Evolutionary conservation across 2,113 vertebrate genomes (phyloP), one percentile per base, ranked within the genome.

Genomic region (Pitta sordida): DNA sequence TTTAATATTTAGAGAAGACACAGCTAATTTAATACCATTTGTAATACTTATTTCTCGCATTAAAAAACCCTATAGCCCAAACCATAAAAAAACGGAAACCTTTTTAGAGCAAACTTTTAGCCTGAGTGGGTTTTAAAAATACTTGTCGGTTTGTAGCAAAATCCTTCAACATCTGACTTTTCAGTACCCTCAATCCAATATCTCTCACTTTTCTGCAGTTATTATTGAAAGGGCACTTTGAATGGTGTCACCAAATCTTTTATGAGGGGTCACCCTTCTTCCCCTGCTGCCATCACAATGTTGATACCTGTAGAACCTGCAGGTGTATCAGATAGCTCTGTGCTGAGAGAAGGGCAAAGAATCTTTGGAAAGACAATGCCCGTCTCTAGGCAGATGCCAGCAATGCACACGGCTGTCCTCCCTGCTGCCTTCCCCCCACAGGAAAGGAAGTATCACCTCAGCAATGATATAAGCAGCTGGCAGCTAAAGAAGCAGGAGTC

Each of bases 1-100:
- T 92, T 90, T 81, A 67, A 44, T 95, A 78, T 78, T 95, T 91
- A 84, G 62, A 69, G 80, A 94, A 95, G 81, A 93, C 70, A 83
- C 0, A 9, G 67, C 27, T 96, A 91, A 95, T 96, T 96, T 91
- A 95, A 89, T 85, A 89, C 48, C 48, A 53, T 62, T 91, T 96
- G 84, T 67, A 96, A 93, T 90, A 81, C 43, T 75, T 41, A 19
- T 3, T 78, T 32, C 78, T 88, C 56, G 56, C 30, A 83, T 92
- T 75, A 94, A 77, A 76, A 75, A 29, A 13, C 2, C 12, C 19
- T 53, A 64, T 24, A n/a, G 36, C 49, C 44, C 92, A 51, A 86
- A 90, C 76, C 51, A 88, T 9, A 73, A 91, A 88, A 85, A 64
- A 4, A 5, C 5, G 23, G 39, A 79, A 92, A 90, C 6, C 13